Conservation (phyloP, 2,113 vertebrate species). For the Spea bombifrons region DNA sequence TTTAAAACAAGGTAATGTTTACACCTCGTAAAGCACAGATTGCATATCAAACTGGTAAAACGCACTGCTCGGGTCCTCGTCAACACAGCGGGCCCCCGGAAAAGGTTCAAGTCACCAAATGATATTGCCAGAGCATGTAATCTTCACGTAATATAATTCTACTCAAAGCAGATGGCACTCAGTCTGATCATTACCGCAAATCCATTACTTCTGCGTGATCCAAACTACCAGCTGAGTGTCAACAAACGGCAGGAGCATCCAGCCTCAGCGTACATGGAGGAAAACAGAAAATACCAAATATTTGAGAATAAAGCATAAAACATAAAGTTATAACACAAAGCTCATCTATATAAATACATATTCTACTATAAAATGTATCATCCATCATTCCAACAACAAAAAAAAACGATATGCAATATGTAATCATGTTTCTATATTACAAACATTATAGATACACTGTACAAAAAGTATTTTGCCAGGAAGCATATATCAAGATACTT, state of each 20-base stretch:
- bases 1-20: slow-evolving; percentile 12
- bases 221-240: slow-evolving; percentile 30
- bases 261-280: not conserved
- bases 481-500: no score
- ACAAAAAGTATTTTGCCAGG: no score
- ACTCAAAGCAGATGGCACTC: slow-evolving; percentile 31
- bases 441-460: no score
- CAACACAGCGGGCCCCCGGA: slow-evolving; percentile 10
- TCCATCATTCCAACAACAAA: no score
- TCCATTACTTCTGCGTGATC: slow-evolving; percentile 34
- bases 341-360: no score
- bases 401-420: no score
- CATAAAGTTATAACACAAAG: no score
- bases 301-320: no score
- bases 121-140: slow-evolving; percentile 24
- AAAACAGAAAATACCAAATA: not conserved
- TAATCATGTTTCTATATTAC: no score
- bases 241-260: slow-evolving; percentile 7
- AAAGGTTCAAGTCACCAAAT: slow-evolving; percentile 5
- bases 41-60: slow-evolving; percentile 30
- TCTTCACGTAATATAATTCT: slow-evolving; percentile 33
- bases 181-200: slow-evolving; percentile 40
- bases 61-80: slow-evolving; percentile 6
- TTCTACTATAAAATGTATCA: no score
- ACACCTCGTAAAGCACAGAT: slow-evolving; percentile 30